Percentiles rank a stretch among this genome's conserved stretches.
phyloP scores from a whole-genome alignment of 2,797 vertebrate species.

The Propithecus perrieri region DNA sequence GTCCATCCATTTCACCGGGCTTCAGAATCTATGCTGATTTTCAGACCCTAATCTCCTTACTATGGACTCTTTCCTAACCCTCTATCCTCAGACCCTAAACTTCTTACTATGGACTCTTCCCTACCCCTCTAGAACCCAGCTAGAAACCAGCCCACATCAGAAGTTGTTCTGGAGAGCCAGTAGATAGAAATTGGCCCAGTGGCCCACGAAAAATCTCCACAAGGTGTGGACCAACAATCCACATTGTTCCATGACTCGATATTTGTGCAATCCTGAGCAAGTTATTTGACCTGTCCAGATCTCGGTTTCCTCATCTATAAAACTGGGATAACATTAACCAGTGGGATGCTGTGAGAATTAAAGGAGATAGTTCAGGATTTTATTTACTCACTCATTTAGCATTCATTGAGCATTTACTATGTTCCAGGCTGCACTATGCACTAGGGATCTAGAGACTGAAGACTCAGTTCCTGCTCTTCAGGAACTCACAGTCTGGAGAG shows the following conservation, averaged over 20 bases:
- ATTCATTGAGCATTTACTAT: not conserved
- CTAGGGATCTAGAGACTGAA: not conserved
- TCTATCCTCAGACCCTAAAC: not conserved
- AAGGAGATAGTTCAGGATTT: not conserved
- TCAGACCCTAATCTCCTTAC: not conserved
- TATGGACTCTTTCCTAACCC: not conserved
- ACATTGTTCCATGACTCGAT: not conserved
- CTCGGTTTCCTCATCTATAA: not conserved
- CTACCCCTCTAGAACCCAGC: not conserved
- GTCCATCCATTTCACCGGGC: not conserved
- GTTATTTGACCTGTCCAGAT: not conserved
- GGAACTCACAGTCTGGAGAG: not conserved
- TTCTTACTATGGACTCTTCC: not conserved
- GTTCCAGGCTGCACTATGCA: not conserved
- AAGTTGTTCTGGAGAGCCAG: not conserved
- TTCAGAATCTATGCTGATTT: not conserved
- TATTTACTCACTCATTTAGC: not conserved
- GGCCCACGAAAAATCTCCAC: not conserved
- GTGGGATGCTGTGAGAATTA: not conserved
- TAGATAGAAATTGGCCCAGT: not conserved
- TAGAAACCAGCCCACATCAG: not conserved
- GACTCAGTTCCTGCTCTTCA: not conserved
- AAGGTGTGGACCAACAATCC: not conserved
- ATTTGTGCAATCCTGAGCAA: not conserved
- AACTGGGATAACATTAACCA: not conserved